Evolutionary conservation across 2,113 vertebrate species (phyloP).

Genomic region (Forbesichthys agassizii): DNA sequence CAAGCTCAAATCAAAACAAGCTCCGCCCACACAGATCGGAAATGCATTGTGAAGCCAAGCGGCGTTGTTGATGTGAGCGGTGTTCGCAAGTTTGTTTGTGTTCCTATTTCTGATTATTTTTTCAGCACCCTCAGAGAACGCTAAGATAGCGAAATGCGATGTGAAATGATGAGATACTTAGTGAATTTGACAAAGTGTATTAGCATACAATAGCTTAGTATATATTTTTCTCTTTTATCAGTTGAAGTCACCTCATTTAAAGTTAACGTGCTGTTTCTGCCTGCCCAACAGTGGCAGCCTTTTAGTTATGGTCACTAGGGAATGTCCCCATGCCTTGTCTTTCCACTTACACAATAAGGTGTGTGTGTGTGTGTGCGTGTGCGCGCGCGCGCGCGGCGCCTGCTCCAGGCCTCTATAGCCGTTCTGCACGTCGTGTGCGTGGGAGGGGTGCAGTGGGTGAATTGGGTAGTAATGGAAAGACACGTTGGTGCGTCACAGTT

Average conservation of each 20-base stretch:
- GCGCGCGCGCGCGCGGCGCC: not conserved
- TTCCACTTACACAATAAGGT: conserved; percentile 19
- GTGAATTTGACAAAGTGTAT: too few species aligned
- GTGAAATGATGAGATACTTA: too few species aligned
- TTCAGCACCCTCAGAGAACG: too few species aligned
- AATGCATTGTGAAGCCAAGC: too few species aligned
- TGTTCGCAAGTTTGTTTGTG: too few species aligned
- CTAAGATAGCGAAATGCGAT: too few species aligned
- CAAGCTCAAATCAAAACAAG: too few species aligned
- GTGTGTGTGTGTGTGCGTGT: conserved; percentile 26
- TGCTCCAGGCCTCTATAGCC: conserved; percentile 3
- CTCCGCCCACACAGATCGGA: too few species aligned
- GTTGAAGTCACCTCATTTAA: conserved; percentile 8
- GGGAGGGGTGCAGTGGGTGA: not conserved
- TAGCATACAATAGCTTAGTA: too few species aligned
- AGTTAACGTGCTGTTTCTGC: conserved; percentile 9
- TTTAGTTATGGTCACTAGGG: conserved; percentile 25
- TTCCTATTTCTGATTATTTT: too few species aligned
- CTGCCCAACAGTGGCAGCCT: conserved; percentile 3
- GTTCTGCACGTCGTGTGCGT: not conserved
- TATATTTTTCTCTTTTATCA: conserved; percentile 1
- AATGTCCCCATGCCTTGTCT: conserved; percentile 29
- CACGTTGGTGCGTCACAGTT: not conserved
- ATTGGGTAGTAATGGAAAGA: not conserved
- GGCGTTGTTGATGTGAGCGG: too few species aligned